Conservation (phyloP, 1,140 invertebrate species). For the Brachionus rotundiformis region DNA sequence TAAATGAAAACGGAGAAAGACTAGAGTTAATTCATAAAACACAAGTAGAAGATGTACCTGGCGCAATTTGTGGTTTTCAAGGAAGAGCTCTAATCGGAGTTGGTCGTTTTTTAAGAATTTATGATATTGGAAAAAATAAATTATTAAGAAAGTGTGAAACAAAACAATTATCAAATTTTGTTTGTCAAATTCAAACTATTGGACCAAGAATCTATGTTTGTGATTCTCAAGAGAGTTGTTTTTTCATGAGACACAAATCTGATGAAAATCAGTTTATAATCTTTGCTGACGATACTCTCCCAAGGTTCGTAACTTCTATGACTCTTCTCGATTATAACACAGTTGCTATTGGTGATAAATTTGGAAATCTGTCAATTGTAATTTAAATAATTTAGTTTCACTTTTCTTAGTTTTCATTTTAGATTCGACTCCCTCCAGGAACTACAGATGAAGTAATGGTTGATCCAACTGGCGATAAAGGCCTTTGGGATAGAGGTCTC, state of each 20-base stretch:
- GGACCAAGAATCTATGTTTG: constrained; percentile 89
- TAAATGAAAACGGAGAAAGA: constrained; percentile 71
- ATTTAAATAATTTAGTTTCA: constrained; percentile 52
- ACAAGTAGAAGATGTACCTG: constrained; percentile 80
- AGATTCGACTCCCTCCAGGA: constrained; percentile 29
- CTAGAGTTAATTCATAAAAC: constrained; percentile 92
- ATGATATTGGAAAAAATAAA: constrained; percentile 96
- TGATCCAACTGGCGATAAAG: constrained; percentile 96
- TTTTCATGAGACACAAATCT: constrained; percentile 90
- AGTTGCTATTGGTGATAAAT: constrained; percentile 92
- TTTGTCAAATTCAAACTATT: constrained; percentile 87
- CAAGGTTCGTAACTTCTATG: constrained; percentile 88
- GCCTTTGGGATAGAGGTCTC: constrained; percentile 93
- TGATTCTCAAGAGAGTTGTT: constrained; percentile 95
- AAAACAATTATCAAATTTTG: constrained; percentile 91
- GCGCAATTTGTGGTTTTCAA: constrained; percentile 83
- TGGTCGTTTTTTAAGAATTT: constrained; percentile 84
- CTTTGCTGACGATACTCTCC: constrained; percentile 96
- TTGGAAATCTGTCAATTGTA: constrained; percentile 92
- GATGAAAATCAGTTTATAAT: constrained; percentile 95
- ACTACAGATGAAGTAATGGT: constrained; percentile 69
- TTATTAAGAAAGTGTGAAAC: constrained; percentile 96
- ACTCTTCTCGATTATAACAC: constrained; percentile 95
- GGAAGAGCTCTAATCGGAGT: constrained; percentile 87
- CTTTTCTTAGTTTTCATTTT: neutral